Base-by-base conservation (phyloP, 2,888 invertebrate genomes). In the Chloromyia formosa region DNA sequence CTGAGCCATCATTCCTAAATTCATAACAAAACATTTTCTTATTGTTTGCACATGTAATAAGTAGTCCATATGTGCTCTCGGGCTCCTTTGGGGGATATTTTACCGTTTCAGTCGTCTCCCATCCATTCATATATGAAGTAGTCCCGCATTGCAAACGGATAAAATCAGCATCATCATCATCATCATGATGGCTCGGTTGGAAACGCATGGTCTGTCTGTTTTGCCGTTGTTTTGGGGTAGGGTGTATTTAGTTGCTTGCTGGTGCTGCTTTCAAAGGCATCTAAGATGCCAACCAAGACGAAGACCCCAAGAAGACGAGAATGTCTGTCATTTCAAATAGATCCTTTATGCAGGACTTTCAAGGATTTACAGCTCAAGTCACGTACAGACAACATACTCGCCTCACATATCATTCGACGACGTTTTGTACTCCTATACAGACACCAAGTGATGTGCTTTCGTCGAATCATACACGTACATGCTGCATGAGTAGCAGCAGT, bases 21-120 rank as follows among this genome's bases (percentile, higher is more conserved):
- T 75, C 73, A 75, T 75, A 75, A 56, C 73, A 73, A 75, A 75
- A 74, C 73, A 75, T 75, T 69, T n/a, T 74, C 75, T 75, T 75
- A 75, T 75, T 75, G 73, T 75, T 75, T 73, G 61, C 62, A 35
- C 5, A 74, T 60, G 74, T 73, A 75, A 73, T 74, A 73, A 54
- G 62, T 74, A 49, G 58, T 7, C 3, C 35, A 22, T 20, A 20
- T 23, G 2, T 1, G 2, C 2, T 10, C 10, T 49, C 4, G 14
- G 49, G 49, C 5, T 49, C 4, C 49, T 49, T 12, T 10, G 14
- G 4, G 2, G 5, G 16, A 3, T 3, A 10, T 49, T 49, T 49
- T 10, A n/a, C 2, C 3, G 12, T n/a, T 10, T 7, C 10, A 2
- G 2, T 10, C 10, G 12, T 10, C 49, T 2, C 10, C 12, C 49